Conservation (phyloP, 2,888 invertebrate species). For the Ichneumon xanthorius region DNA sequence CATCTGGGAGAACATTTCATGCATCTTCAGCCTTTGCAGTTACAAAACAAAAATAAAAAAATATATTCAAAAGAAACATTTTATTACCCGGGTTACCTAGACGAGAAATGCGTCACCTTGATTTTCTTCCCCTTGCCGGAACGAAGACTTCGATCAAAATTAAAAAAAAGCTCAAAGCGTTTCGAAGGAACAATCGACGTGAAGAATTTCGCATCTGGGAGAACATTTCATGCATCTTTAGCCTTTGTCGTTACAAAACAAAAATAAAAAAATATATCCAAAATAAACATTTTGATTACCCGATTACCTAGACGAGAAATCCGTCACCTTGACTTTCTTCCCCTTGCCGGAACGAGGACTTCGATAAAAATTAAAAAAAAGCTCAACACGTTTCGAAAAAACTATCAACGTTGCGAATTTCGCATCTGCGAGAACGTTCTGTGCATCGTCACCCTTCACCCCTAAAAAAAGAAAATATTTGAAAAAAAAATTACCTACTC, state of each 20-base stretch:
- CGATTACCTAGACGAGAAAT: conserved; percentile 25
- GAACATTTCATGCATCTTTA: not conserved
- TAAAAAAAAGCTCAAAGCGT: not conserved
- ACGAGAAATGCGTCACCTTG: too few species aligned
- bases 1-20: not conserved
- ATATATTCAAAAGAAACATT: not conserved
- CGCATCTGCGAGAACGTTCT: too few species aligned
- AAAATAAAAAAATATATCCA: not conserved
- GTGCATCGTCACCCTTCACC: not conserved
- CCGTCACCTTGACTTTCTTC: too few species aligned
- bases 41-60: not conserved
- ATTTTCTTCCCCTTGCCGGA: not conserved
- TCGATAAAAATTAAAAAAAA: not conserved
- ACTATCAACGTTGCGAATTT: not conserved
- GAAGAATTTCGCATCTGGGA: not conserved
- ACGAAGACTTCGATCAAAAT: not conserved
- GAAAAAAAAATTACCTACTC: not conserved
- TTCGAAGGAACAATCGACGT: not conserved
- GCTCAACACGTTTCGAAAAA: not conserved
- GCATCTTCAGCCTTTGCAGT: not conserved
- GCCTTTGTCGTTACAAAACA: not conserved
- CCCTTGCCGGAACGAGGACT: not conserved
- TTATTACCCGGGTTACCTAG: conserved; percentile 46
- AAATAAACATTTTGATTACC: not conserved
- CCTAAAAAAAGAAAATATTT: not conserved